Evolutionary conservation across 1,140 invertebrate species (phyloP).

Genomic region (Hylyphantes graminicola): DNA sequence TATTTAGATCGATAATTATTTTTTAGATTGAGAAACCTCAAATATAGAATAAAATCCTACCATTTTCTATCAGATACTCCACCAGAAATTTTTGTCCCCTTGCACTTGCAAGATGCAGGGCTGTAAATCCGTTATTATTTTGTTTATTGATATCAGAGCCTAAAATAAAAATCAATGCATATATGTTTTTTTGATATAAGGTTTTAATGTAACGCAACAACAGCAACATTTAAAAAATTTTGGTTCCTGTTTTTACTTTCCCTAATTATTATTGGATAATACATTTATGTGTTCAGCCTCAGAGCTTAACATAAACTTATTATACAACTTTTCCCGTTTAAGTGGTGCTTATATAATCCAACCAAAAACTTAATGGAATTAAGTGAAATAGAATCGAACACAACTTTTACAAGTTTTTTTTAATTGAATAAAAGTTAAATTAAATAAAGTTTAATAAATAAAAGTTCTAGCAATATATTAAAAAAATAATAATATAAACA

Average conservation of each 20-base stretch:
- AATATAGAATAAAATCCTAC: neutral
- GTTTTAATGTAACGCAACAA: too few species aligned
- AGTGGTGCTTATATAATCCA: neutral
- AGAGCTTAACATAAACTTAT: too few species aligned
- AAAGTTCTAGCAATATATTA: neutral
- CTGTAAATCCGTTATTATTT: conserved; percentile 26
- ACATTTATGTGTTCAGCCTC: too few species aligned
- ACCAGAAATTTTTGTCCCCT: conserved; percentile 11
- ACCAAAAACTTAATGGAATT: neutral
- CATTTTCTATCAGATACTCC: conserved; percentile 2
- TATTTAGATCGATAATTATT: too few species aligned
- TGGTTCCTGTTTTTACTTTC: too few species aligned
- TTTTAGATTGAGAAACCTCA: too few species aligned
- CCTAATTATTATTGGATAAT: too few species aligned
- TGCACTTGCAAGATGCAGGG: conserved; percentile 1
- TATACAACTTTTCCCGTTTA: neutral
- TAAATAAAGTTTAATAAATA: too few species aligned
- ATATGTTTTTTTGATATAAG: too few species aligned
- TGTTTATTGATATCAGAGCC: conserved; percentile 18
- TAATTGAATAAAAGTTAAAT: neutral
- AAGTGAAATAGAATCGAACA: neutral
- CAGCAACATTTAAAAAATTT: too few species aligned
- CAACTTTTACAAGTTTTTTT: neutral
- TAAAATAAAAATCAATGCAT: neutral
- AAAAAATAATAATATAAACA: neutral